Evolutionary conservation across 1,140 invertebrate genomes (phyloP), one percentile per base, ranked within the genome.

Genomic region (Saxidomus purpurata): DNA sequence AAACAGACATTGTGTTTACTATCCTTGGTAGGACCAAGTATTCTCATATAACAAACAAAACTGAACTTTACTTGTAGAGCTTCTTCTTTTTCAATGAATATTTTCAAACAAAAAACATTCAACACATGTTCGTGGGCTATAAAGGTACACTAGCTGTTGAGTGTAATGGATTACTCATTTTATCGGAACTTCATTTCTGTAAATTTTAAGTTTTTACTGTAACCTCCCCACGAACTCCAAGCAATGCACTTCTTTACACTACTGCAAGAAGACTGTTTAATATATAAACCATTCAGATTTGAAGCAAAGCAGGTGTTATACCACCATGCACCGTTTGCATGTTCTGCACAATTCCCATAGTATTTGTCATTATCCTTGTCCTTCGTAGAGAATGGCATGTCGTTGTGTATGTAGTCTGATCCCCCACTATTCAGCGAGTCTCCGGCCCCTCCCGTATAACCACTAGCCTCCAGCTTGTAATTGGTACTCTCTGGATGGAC

Each of bases 361-460:
- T n/a, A 13, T 31, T 40, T 9, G 31, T 86, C 84, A 55, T 86
- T 86, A 67, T 86, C 84, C 49, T 36, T 76, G 84, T 86, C 84
- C 4, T 55, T 38, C 22, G 84, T 86, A 1, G 84, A 22, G 36
- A 86, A 86, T 17, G 2, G 19, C 49, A 52, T 74, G 9, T 34
- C 52, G 74, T 86, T 76, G 0, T 76, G 84, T 15, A 15, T 11
- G 52, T 55, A 55, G 17, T 47, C 43, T n/a, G n/a, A n/a, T n/a
- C n/a, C n/a, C n/a, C n/a, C n/a, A 47, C 43, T 47, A 49, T 0
- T 8, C 38, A 86, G n/a, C 0, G 47, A 36, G 40, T 77, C 61
- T n/a, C n/a, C 49, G 4, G 47, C 43, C 34, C 25, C n/a, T 8
- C 84, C 84, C 15, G 40, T 19, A 43, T 86, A 86, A 40, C 81